Conservation (phyloP, 2,113 vertebrate species). For the Paracanthobrama guichenoti region DNA sequence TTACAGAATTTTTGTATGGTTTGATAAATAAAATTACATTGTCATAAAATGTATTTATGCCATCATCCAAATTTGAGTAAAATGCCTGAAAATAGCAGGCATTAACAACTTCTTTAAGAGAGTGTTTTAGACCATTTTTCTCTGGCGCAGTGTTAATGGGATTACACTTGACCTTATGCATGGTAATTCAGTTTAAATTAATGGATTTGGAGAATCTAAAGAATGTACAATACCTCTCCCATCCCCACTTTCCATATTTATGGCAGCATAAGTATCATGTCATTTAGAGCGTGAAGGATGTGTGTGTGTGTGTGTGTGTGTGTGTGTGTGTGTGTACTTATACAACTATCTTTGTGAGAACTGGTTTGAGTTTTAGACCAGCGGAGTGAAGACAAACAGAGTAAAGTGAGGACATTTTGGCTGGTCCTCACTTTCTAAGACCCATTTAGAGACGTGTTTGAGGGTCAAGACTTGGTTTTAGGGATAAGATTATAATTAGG, state of each 20-base stretch:
- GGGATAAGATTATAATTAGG: no score
- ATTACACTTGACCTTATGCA: slow-evolving; percentile 46
- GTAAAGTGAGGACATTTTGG: no score
- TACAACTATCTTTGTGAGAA: no score
- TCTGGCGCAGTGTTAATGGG: slow-evolving; percentile 20
- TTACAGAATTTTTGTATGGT: background rate
- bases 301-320: slow-evolving; percentile 22
- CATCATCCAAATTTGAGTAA: background rate
- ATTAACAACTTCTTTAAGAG: slow-evolving; percentile 35
- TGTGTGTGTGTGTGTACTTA: background rate
- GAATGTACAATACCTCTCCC: slow-evolving; percentile 45
- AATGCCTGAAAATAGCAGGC: background rate
- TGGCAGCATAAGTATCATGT: slow-evolving; percentile 41
- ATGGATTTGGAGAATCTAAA: slow-evolving; percentile 47
- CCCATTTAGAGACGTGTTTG: no score
- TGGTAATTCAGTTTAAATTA: slow-evolving; percentile 45
- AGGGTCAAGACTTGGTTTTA: no score
- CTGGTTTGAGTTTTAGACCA: no score
- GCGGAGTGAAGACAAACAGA: no score
- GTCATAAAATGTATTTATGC: background rate
- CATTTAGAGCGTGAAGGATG: slow-evolving; percentile 37
- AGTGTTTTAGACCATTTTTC: slow-evolving; percentile 17
- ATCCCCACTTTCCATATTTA: slow-evolving; percentile 43
- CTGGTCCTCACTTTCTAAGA: no score
- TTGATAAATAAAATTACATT: background rate